phyloP scores from a whole-genome alignment of 2,797 vertebrate species.

The Bryconaethiops microstoma region DNA sequence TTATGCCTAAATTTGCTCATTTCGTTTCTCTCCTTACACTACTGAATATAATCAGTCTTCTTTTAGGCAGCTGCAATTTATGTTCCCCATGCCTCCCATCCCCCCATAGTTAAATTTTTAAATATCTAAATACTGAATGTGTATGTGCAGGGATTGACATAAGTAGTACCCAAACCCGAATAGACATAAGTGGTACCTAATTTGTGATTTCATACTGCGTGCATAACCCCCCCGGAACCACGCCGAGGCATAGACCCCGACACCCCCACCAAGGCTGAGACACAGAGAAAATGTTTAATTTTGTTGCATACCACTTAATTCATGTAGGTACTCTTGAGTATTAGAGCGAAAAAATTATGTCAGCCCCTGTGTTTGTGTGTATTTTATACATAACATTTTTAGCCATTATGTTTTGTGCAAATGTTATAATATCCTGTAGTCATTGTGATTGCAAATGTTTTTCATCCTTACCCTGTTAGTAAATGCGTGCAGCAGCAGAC shows the following conservation, averaged over 20 bases:
- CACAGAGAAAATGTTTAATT: no score
- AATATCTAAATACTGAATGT: conserved; percentile 5
- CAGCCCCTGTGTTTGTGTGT: no score
- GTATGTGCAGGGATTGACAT: no score
- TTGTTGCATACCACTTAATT: no score
- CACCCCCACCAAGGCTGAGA: no score
- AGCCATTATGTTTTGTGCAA: conserved; percentile 21
- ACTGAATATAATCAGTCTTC: conserved; percentile 53
- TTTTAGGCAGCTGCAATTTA: conserved; percentile 38
- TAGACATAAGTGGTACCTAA: no score
- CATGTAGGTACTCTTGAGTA: no score
- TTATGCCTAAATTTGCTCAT: conserved; percentile 57
- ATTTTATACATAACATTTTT: background rate
- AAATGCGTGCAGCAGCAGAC: conserved; percentile 2
- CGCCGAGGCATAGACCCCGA: no score
- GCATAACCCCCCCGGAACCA: no score
- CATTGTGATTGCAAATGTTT: background rate
- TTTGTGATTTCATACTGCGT: no score
- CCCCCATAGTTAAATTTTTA: conserved; percentile 26
- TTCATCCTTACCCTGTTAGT: conserved; percentile 27
- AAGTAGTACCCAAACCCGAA: no score
- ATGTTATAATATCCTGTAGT: conserved; percentile 31
- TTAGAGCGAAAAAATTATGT: no score
- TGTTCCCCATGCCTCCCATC: background rate
- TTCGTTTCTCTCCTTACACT: conserved; percentile 59